These are phyloP conservation scores for Akabosia matsudoensis DNA, from an alignment of 1,140 invertebrate genomes.

Conservation along the genomic window DNA sequence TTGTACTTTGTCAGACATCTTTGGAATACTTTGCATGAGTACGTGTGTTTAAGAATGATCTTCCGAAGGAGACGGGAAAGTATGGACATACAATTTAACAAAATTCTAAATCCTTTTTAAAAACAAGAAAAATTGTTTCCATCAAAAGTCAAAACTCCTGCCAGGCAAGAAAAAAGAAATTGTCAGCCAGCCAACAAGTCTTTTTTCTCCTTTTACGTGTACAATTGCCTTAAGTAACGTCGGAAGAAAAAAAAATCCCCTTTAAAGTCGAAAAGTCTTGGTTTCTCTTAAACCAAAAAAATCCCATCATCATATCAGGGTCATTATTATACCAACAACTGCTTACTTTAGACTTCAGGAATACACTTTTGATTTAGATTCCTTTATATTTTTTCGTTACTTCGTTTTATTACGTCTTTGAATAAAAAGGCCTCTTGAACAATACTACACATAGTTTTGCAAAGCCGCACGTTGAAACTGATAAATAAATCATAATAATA, in stretches of 20 bases:
- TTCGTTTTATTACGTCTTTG: background rate
- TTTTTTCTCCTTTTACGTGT: background rate
- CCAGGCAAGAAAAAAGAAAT: constrained; percentile 1
- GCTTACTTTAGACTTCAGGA: too few relatives aligned
- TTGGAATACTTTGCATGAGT: too few relatives aligned
- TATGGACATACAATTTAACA: too few relatives aligned
- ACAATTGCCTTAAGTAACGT: constrained; percentile 5
- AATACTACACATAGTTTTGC: too few relatives aligned
- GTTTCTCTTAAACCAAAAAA: constrained; percentile 4
- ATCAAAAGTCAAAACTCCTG: background rate
- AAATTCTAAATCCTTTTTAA: background rate
- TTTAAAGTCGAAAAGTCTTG: background rate
- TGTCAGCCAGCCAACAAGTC: constrained; percentile 8
- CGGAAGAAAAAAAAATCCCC: constrained; percentile 1
- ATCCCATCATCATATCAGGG: background rate
- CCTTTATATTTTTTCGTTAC: background rate
- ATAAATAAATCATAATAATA: constrained; percentile 44
- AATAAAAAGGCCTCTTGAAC: background rate
- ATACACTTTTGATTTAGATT: background rate
- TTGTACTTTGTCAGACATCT: too few relatives aligned
- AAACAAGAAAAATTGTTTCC: background rate
- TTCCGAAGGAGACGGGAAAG: too few relatives aligned
- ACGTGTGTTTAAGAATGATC: too few relatives aligned
- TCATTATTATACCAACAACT: background rate
- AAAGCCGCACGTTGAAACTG: constrained; percentile 9